Evolutionary conservation across 2,113 vertebrate species (phyloP).

Genomic region (Ciconia maguari): DNA sequence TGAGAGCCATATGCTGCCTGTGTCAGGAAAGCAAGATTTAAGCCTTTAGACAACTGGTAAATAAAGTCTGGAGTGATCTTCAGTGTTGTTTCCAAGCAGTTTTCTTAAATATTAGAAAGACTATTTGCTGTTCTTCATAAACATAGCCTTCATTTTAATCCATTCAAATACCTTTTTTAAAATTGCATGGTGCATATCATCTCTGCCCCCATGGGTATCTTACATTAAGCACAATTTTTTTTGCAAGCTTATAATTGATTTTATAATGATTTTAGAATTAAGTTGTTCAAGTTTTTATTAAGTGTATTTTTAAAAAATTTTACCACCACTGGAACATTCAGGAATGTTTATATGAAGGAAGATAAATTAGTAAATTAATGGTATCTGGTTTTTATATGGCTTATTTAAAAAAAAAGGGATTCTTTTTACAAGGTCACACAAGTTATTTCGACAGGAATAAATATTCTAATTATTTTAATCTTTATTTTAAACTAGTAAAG

Average conservation of each 20-base stretch:
- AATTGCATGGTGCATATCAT: neutral
- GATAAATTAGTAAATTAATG: neutral
- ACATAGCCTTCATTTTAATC: neutral
- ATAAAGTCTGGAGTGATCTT: neutral
- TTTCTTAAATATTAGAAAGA: neutral
- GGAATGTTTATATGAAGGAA: neutral
- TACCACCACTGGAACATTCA: neutral
- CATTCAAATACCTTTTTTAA: neutral
- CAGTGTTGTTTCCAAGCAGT: neutral
- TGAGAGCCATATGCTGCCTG: neutral
- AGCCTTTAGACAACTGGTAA: neutral
- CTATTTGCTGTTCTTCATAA: neutral
- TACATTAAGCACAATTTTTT: neutral
- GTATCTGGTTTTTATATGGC: neutral
- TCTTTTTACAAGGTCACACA: neutral
- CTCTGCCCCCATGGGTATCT: neutral
- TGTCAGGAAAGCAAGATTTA: neutral
- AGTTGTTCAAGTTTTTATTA: neutral
- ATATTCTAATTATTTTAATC: neutral
- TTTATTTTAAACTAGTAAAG: neutral
- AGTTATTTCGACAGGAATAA: neutral
- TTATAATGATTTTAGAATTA: neutral
- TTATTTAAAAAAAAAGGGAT: neutral
- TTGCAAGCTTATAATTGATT: neutral
- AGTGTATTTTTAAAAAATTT: neutral